Conservation (phyloP, 2,888 invertebrate species). For the Thecocarcelia acutangulata region DNA sequence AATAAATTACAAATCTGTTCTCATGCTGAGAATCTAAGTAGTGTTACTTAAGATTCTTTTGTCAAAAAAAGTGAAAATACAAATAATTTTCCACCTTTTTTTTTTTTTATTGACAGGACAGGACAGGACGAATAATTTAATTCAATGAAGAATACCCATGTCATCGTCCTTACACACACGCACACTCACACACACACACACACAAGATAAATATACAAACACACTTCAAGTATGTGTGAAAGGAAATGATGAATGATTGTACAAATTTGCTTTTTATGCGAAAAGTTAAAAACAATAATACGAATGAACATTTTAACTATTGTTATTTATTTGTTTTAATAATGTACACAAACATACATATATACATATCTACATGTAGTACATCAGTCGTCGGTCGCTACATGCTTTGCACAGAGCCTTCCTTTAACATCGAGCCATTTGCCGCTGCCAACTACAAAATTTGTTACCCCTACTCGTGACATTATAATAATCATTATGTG, state of each 20-base stretch:
- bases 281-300: conserved; percentile 31
- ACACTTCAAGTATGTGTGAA: conserved; percentile 16
- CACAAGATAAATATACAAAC: too few relatives aligned
- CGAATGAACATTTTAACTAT: conserved; percentile 20
- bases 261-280: conserved; percentile 34
- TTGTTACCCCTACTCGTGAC: conserved; percentile 43
- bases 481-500: conserved; percentile 35
- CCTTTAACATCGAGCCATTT: neutral
- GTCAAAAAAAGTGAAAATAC: conserved; percentile 42
- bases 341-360: neutral
- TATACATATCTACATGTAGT: too few relatives aligned
- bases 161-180: conserved; percentile 9
- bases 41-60: conserved; percentile 70
- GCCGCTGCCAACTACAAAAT: neutral
- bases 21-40: conserved; percentile 75
- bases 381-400: conserved; percentile 43
- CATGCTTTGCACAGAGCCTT: conserved; percentile 2
- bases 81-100: conserved; percentile 65
- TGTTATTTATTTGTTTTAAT: conserved; percentile 43
- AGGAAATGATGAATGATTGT: conserved; percentile 39
- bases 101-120: conserved; percentile 45
- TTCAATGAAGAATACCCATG: conserved; percentile 21
- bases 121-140: conserved; percentile 9
- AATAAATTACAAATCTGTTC: conserved; percentile 54
- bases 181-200: neutral